Percentiles rank a stretch among this genome's conserved stretches.
Evolutionary conservation across 2,113 vertebrate genomes (phyloP).

Genomic region (Ardeotis arabs): DNA sequence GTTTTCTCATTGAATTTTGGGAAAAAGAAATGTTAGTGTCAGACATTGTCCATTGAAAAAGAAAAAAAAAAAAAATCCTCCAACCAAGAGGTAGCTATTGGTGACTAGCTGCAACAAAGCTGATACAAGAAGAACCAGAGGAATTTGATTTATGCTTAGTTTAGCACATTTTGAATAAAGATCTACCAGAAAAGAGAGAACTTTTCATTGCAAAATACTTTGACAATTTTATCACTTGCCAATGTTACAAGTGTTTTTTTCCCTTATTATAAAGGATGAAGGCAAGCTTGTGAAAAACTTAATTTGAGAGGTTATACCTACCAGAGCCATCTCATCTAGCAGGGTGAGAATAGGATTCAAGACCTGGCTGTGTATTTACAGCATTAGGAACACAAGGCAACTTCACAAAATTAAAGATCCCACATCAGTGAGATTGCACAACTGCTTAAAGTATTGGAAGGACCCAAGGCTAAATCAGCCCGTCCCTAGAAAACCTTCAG

Average conservation of each 20-base stretch:
- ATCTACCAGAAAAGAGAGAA: not conserved
- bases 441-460: not conserved
- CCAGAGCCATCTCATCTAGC: not conserved
- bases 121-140: not conserved
- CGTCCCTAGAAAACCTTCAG: not conserved
- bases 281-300: not conserved
- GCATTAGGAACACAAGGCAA: not conserved
- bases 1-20: not conserved
- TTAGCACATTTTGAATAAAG: not conserved
- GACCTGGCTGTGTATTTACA: not conserved
- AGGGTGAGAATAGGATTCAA: not conserved
- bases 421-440: not conserved
- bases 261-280: not conserved
- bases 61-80: not conserved
- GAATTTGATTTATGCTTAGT: not conserved
- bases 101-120: not conserved
- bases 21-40: not conserved
- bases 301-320: not conserved
- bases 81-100: not conserved
- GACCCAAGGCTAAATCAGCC: not conserved
- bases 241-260: rapidly evolving
- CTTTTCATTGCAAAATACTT: not conserved
- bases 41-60: not conserved
- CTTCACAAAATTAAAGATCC: not conserved
- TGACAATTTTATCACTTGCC: not conserved